Conservation (phyloP, 2,888 invertebrate genomes). For the Trissoscelio sp. region DNA sequence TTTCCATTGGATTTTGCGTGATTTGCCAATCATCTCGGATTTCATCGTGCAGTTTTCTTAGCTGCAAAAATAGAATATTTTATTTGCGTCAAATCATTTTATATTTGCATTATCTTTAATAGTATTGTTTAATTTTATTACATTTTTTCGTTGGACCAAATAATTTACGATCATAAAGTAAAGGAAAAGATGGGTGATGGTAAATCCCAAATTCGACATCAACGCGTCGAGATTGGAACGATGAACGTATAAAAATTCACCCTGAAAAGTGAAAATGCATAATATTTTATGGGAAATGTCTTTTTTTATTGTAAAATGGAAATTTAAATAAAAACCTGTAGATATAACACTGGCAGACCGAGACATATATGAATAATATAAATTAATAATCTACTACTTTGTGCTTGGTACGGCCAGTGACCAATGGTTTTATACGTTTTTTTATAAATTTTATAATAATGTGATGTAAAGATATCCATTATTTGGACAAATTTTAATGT, state of each 20-base stretch:
- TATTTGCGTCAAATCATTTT: no score
- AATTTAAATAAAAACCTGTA: conserved; percentile 32
- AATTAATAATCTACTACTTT: conserved; percentile 2
- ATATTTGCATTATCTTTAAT: no score
- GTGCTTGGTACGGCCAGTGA: conserved; percentile 42
- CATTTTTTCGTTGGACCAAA: not conserved
- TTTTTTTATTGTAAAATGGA: not conserved
- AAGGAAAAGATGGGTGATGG: conserved; percentile 19
- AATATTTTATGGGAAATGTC: no score
- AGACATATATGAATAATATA: conserved; percentile 13
- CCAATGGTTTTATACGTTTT: conserved; percentile 22
- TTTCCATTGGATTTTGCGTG: not conserved
- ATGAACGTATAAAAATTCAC: conserved; percentile 11
- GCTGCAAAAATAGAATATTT: conserved; percentile 3
- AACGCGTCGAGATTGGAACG: conserved; percentile 6
- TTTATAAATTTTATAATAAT: conserved; percentile 32
- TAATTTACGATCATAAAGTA: conserved; percentile 20
- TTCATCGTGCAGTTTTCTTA: conserved; percentile 7
- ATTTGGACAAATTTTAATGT: not conserved
- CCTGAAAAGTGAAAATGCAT: no score
- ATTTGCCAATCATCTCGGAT: conserved; percentile 21
- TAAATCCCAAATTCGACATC: conserved; percentile 28
- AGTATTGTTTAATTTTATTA: not conserved
- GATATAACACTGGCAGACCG: conserved; percentile 20
- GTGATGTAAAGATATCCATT: no score